Evolutionary conservation across 1,140 invertebrate species (phyloP).

Genomic region (Onthophagus taurus): DNA sequence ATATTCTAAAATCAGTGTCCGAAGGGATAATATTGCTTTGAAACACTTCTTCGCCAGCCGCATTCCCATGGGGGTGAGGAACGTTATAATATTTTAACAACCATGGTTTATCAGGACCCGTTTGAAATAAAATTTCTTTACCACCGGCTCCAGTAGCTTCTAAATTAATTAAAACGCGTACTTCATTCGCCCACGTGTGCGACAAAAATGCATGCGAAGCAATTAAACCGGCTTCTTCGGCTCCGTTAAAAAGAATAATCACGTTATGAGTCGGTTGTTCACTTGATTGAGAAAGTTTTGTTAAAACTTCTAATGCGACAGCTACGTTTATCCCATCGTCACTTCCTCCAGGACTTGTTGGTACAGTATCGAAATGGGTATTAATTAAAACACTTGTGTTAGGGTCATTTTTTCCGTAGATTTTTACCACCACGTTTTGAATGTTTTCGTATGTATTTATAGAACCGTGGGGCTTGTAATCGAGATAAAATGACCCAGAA

Average conservation of each 20-base stretch:
- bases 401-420: conserved; percentile 44
- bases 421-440: conserved; percentile 59
- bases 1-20: conserved; percentile 73
- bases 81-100: conserved; percentile 51
- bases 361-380: conserved; percentile 75
- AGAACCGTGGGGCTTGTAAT: conserved; percentile 36
- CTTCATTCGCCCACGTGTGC: conserved; percentile 41
- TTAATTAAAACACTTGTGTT: conserved; percentile 59
- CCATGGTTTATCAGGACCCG: conserved; percentile 51
- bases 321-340: conserved; percentile 70
- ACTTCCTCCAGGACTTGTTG: conserved; percentile 56
- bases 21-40: conserved; percentile 61
- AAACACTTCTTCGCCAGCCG: conserved; percentile 69
- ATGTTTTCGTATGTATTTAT: conserved; percentile 45
- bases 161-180: conserved; percentile 56
- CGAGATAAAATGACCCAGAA: conserved; percentile 44
- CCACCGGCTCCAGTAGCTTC: conserved; percentile 71
- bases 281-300: conserved; percentile 47
- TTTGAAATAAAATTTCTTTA: conserved; percentile 66
- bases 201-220: conserved; percentile 72
- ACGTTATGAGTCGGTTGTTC: conserved; percentile 46
- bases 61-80: conserved; percentile 52
- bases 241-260: conserved; percentile 74
- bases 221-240: conserved; percentile 61
- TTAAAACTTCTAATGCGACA: conserved; percentile 61